phyloP scores from a whole-genome alignment of 1,140 invertebrate genomes.

The Elymnias hypermnestra region DNA sequence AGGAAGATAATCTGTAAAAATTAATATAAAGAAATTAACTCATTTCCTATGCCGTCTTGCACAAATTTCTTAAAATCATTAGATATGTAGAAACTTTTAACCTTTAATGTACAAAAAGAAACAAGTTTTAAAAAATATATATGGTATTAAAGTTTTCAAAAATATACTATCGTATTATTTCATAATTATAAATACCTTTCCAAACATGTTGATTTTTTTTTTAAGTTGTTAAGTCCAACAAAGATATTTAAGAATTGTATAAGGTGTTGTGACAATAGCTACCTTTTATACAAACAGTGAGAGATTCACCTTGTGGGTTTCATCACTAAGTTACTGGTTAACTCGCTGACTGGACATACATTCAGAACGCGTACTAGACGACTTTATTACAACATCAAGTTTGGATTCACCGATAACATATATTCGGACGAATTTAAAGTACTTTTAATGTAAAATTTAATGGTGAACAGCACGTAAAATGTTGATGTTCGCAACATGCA shows the following conservation, averaged over 20 bases:
- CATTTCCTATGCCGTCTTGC: too few relatives aligned
- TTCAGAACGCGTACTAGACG: conserved; percentile 39
- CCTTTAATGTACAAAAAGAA: too few relatives aligned
- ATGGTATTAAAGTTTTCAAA: too few relatives aligned
- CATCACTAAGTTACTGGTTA: conserved; percentile 42
- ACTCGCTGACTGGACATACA: conserved; percentile 24
- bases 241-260: conserved; percentile 47
- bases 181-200: conserved; percentile 58
- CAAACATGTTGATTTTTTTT: conserved; percentile 55
- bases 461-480: too few relatives aligned
- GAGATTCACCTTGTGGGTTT: conserved; percentile 73
- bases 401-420: conserved; percentile 30
- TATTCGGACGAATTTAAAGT: conserved; percentile 27
- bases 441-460: conserved; percentile 26
- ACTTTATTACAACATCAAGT: conserved; percentile 45
- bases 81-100: too few relatives aligned
- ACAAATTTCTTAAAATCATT: too few relatives aligned
- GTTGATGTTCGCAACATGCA: too few relatives aligned
- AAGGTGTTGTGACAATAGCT: conserved; percentile 40
- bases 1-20: conserved; percentile 51
- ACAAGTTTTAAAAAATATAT: too few relatives aligned
- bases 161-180: too few relatives aligned
- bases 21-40: conserved; percentile 10
- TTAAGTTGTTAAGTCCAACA: conserved; percentile 38
- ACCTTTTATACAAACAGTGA: conserved; percentile 63